phyloP scores from a whole-genome alignment of 2,797 vertebrate genomes.

The Rhinichthys osculus region DNA sequence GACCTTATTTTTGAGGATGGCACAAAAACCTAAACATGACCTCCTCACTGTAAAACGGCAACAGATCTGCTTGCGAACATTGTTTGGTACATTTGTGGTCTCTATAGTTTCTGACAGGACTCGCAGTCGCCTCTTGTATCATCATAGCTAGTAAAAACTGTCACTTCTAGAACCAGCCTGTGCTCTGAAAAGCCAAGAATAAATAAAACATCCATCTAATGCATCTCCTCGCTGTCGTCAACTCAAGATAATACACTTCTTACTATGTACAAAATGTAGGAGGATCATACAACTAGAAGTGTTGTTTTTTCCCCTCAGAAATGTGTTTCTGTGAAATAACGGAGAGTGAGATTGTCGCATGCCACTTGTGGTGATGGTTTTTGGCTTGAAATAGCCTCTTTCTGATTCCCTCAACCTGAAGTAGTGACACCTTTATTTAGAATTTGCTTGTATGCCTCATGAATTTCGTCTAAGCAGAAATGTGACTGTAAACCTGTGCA shows the following conservation, averaged over 20 bases:
- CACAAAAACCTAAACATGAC: constrained; percentile 52
- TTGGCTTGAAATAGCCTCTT: constrained; percentile 4
- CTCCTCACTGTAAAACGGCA: constrained; percentile 49
- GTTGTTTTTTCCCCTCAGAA: neutral
- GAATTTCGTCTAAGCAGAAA: neutral
- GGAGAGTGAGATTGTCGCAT: constrained; percentile 2
- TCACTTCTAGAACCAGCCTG: constrained; percentile 29
- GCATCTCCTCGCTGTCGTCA: constrained; percentile 1
- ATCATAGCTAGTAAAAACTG: constrained; percentile 38
- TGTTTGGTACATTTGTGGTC: constrained; percentile 4
- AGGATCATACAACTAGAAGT: neutral
- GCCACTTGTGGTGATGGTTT: constrained; percentile 23
- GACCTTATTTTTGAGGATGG: constrained; percentile 28
- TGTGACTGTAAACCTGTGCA: neutral
- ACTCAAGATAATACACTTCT: constrained; percentile 28
- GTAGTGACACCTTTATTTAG: constrained; percentile 18
- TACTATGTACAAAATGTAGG: neutral
- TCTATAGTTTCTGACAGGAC: constrained; percentile 33
- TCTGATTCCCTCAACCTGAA: neutral
- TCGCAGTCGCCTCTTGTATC: constrained; percentile 12
- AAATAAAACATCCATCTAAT: constrained; percentile 49
- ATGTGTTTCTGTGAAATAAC: neutral
- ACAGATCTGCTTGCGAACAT: constrained; percentile 31
- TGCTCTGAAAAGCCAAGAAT: constrained; percentile 30
- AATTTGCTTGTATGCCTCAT: neutral